A percentile compares a stretch with the other conserved stretches of the same genome.
These are phyloP conservation scores for Parnassius orleans DNA, from an alignment of 2,888 invertebrate species.

Conservation along the genomic window DNA sequence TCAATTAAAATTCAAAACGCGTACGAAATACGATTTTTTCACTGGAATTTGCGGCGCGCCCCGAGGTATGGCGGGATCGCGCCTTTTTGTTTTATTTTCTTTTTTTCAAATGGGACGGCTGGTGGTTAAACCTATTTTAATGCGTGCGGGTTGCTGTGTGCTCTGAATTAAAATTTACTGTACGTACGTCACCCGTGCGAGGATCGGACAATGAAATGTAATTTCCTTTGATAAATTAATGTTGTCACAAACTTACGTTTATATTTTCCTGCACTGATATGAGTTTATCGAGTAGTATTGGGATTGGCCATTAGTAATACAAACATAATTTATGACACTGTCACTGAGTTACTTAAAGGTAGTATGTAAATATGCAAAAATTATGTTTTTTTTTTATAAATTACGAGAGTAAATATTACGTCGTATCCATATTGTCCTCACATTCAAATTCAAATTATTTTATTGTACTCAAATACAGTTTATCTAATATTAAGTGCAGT, in stretches of 20 bases:
- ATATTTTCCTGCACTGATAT: constrained; percentile 29
- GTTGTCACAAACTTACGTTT: constrained; percentile 29
- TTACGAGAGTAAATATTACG: no score
- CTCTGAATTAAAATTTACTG: constrained; percentile 75
- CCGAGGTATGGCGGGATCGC: constrained; percentile 76
- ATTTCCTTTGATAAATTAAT: constrained; percentile 61
- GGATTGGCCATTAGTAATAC: no score
- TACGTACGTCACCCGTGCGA: constrained; percentile 50
- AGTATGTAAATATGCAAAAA: no score
- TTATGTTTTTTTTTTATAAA: no score
- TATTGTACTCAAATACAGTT: no score
- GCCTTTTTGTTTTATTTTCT: constrained; percentile 73
- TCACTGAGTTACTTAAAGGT: no score
- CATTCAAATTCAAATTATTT: no score
- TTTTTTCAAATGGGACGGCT: constrained; percentile 77
- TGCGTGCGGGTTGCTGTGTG: constrained; percentile 76
- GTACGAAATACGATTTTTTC: constrained; percentile 81
- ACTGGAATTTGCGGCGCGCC: constrained; percentile 77
- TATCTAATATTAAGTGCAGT: no score
- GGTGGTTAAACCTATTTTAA: constrained; percentile 79
- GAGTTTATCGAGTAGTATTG: constrained; percentile 13
- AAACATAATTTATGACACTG: no score
- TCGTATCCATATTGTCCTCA: no score
- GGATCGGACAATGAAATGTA: constrained; percentile 70
- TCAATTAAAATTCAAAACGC: constrained; percentile 82